A percentile compares a stretch with the other conserved stretches of the same genome.
These are phyloP conservation scores for Melieria picta DNA, from an alignment of 2,888 invertebrate species.

Conservation along the genomic window DNA sequence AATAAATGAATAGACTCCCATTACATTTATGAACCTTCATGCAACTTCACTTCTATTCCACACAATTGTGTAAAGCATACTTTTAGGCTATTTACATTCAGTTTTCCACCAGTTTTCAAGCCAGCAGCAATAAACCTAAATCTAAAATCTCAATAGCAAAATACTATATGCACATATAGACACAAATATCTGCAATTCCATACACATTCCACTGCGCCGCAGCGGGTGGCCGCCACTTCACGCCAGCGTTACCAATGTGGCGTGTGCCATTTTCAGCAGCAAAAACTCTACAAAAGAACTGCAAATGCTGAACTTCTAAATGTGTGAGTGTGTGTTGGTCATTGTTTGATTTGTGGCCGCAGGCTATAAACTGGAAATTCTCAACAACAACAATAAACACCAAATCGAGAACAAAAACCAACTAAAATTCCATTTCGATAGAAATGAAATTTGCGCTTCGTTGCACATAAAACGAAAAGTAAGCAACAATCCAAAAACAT, in stretches of 20 bases:
- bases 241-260: not conserved
- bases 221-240: conserved; percentile 9
- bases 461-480: conserved; percentile 5
- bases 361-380: conserved; percentile 16
- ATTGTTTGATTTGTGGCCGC: conserved; percentile 34
- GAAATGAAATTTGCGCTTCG: conserved; percentile 24
- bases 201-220: not conserved
- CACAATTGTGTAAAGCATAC: no score
- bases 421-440: conserved; percentile 1
- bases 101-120: no score
- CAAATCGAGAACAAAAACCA: conserved; percentile 9
- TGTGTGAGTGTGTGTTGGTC: not conserved
- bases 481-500: conserved; percentile 12
- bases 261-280: conserved; percentile 21
- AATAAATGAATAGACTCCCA: no score
- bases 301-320: not conserved
- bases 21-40: no score
- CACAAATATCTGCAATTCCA: no score
- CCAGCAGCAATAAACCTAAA: no score
- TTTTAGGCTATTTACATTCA: no score
- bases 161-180: no score
- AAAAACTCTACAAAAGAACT: not conserved
- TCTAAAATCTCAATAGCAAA: no score
- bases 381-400: not conserved
- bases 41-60: no score